Conservation (phyloP, 1,140 invertebrate species). For the Leptestheria dahalacensis region DNA sequence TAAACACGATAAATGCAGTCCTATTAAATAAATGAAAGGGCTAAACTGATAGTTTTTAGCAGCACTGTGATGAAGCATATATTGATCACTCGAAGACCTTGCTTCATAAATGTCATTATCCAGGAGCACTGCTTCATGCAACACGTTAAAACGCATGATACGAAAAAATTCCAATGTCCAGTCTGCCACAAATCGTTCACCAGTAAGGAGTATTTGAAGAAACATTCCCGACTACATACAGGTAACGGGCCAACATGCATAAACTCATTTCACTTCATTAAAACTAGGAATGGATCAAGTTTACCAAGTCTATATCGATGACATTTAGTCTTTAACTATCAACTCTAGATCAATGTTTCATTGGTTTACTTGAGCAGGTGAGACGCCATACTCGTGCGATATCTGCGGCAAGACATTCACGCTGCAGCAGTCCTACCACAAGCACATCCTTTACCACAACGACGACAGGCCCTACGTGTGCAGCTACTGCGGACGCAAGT, state of each 20-base stretch:
- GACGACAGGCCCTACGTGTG: slow-evolving; percentile 71
- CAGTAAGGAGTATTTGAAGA: slow-evolving; percentile 77
- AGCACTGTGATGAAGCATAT: too few relatives aligned
- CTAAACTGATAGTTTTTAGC: too few relatives aligned
- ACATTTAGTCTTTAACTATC: background rate
- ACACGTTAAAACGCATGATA: slow-evolving; percentile 38
- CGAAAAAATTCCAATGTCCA: slow-evolving; percentile 63
- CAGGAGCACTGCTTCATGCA: slow-evolving; percentile 38
- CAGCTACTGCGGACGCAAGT: slow-evolving; percentile 57
- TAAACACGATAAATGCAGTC: too few relatives aligned
- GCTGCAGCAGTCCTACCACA: slow-evolving; percentile 81
- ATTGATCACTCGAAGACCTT: too few relatives aligned
- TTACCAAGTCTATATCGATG: background rate
- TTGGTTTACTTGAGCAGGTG: slow-evolving; percentile 49
- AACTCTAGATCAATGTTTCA: background rate
- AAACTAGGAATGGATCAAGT: too few relatives aligned
- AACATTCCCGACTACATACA: slow-evolving; percentile 65
- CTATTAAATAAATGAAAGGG: too few relatives aligned
- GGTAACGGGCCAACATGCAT: too few relatives aligned
- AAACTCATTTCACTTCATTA: too few relatives aligned
- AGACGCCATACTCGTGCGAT: slow-evolving; percentile 70
- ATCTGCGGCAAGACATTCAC: slow-evolving; percentile 77
- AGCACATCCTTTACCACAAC: slow-evolving; percentile 63
- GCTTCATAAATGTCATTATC: too few relatives aligned
- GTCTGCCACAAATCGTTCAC: slow-evolving; percentile 70